Conservation (phyloP, 2,797 vertebrate genomes). For the Hypotaenidia okinawae region DNA sequence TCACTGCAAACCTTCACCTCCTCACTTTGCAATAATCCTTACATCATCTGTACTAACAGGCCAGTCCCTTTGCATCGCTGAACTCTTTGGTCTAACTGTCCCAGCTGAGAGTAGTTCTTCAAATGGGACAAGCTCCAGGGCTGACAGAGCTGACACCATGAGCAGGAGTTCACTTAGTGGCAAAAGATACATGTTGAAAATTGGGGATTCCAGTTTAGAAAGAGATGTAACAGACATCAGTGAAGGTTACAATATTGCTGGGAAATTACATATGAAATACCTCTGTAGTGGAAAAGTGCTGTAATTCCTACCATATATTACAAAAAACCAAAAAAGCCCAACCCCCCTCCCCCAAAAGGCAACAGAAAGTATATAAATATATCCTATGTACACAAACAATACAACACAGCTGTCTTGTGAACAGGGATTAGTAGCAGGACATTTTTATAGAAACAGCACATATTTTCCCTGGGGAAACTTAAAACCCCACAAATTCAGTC, state of each 20-base stretch:
- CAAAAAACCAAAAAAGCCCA: no score
- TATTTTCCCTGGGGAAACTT: slow-evolving; percentile 35
- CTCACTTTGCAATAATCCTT: not conserved
- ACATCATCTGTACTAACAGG: not conserved
- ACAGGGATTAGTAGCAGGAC: slow-evolving; percentile 13
- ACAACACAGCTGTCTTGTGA: not conserved
- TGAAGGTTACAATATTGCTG: not conserved
- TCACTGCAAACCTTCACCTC: not conserved
- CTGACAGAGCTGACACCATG: not conserved
- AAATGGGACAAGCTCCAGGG: not conserved
- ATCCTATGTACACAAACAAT: not conserved
- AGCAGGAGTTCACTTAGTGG: not conserved
- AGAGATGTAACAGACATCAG: not conserved
- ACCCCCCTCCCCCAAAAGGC: not conserved
- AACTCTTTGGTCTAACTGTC: not conserved
- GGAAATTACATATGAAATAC: not conserved
- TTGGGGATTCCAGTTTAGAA: not conserved
- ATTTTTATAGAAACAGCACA: not conserved
- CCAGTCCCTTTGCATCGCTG: not conserved
- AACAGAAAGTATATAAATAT: not conserved
- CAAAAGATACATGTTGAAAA: not conserved
- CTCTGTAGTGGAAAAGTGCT: not conserved
- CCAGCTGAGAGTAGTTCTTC: not conserved
- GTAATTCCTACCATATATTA: not conserved
- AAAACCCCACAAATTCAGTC: not conserved